Evolutionary conservation across 2,888 invertebrate genomes (phyloP).

Genomic region (Ischnus inquisitorius): DNA sequence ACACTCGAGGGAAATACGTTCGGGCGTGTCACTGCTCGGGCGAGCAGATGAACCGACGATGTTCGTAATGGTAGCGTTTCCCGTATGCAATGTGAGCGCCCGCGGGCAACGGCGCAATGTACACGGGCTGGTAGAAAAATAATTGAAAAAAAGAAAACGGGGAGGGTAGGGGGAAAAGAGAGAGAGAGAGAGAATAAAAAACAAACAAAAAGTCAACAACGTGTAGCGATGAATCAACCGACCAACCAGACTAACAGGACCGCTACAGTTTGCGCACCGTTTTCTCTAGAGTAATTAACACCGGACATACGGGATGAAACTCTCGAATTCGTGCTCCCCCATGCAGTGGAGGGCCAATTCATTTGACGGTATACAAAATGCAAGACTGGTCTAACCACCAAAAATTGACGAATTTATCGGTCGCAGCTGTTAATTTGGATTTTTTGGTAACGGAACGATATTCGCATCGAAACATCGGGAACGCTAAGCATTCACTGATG

Average conservation of each 20-base stretch:
- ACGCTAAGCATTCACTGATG: background rate
- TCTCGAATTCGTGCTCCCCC: conserved; percentile 56
- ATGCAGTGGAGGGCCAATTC: conserved; percentile 42
- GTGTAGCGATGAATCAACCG: conserved; percentile 60
- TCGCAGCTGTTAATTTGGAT: background rate
- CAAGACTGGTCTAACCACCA: conserved; percentile 42
- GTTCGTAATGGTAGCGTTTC: conserved; percentile 36
- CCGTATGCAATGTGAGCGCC: conserved; percentile 19
- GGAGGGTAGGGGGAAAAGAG: too few species aligned
- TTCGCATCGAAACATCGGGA: background rate
- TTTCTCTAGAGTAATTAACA: conserved; percentile 65
- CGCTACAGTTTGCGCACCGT: conserved; percentile 3
- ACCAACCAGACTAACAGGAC: conserved; percentile 23
- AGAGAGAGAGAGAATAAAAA: conserved; percentile 43
- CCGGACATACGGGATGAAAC: conserved; percentile 51
- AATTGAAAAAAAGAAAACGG: conserved; percentile 55
- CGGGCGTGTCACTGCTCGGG: conserved; percentile 63
- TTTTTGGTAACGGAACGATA: background rate
- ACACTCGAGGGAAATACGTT: conserved; percentile 74
- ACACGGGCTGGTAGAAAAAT: conserved; percentile 55
- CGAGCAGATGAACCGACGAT: conserved; percentile 55
- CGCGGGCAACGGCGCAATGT: conserved; percentile 30
- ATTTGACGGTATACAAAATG: conserved; percentile 57
- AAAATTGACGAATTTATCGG: conserved; percentile 49
- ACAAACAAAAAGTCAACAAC: conserved; percentile 36